A percentile compares a stretch with the other conserved stretches of the same genome.
phyloP scores from a whole-genome alignment of 2,888 invertebrate species.

The Ochlodes sylvanus region DNA sequence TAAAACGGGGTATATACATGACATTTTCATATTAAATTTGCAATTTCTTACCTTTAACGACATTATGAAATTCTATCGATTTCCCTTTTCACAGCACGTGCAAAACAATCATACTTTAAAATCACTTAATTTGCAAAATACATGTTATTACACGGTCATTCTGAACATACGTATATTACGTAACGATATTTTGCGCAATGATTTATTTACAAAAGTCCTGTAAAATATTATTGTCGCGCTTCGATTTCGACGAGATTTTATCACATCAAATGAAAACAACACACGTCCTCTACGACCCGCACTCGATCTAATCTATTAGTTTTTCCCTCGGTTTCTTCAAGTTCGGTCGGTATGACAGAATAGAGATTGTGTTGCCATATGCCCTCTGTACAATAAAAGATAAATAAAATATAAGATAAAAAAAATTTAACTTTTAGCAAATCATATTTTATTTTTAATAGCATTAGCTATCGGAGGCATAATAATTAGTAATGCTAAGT shows the following conservation, averaged over 20 bases:
- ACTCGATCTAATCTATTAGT: constrained; percentile 48
- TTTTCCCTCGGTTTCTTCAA: constrained; percentile 50
- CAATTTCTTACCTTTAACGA: constrained; percentile 67
- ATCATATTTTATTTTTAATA: background rate
- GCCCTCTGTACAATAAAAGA: background rate
- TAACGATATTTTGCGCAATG: constrained; percentile 38
- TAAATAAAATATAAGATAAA: background rate
- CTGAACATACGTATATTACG: constrained; percentile 36
- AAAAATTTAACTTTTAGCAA: too few species aligned
- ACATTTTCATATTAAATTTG: background rate
- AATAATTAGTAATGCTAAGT: too few species aligned
- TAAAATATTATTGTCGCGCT: constrained; percentile 40
- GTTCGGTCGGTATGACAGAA: constrained; percentile 36
- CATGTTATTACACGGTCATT: constrained; percentile 36
- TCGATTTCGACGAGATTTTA: constrained; percentile 40
- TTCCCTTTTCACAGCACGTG: constrained; percentile 55
- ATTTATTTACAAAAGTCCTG: constrained; percentile 34
- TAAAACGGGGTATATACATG: background rate
- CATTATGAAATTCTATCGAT: constrained; percentile 64
- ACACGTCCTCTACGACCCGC: constrained; percentile 43
- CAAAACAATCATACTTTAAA: constrained; percentile 62
- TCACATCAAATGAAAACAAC: constrained; percentile 15
- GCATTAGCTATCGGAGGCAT: too few species aligned
- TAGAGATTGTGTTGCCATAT: constrained; percentile 15
- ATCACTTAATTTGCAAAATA: constrained; percentile 50